Conservation (phyloP, 1,140 invertebrate species). For the Drosophila leontia region DNA sequence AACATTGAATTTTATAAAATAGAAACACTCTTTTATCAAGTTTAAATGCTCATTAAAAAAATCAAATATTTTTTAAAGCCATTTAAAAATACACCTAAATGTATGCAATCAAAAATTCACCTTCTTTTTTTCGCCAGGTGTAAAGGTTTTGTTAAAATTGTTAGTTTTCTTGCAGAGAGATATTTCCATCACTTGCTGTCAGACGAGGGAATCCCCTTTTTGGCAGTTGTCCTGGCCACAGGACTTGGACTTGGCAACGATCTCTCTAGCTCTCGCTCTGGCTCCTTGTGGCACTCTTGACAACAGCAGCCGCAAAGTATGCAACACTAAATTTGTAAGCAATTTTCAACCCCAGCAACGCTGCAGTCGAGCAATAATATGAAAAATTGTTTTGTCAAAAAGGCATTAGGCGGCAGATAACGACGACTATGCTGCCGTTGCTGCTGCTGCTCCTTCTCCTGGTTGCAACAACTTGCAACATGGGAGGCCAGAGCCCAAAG, state of each 20-base stretch:
- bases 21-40: too few relatives aligned
- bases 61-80: background rate
- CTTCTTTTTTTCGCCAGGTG: background rate
- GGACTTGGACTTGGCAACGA: constrained; percentile 34
- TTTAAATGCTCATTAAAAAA: too few relatives aligned
- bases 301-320: constrained; percentile 57
- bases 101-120: background rate
- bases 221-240: constrained; percentile 41
- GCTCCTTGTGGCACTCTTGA: constrained; percentile 46
- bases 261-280: background rate
- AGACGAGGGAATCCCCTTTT: constrained; percentile 22
- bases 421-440: constrained; percentile 25
- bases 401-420: constrained; percentile 75
- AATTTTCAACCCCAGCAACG: constrained; percentile 63
- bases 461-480: constrained; percentile 6
- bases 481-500: constrained; percentile 43
- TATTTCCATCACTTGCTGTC: constrained; percentile 40
- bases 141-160: constrained; percentile 7
- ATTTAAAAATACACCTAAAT: background rate
- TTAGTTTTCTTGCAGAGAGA: constrained; percentile 20
- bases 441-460: background rate
- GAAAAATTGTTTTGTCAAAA: constrained; percentile 80
- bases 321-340: constrained; percentile 74
- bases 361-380: constrained; percentile 69
- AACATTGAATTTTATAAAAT: background rate